These are phyloP conservation scores for Eurypyga helias DNA, from an alignment of 2,113 vertebrate species.

Conservation along the genomic window DNA sequence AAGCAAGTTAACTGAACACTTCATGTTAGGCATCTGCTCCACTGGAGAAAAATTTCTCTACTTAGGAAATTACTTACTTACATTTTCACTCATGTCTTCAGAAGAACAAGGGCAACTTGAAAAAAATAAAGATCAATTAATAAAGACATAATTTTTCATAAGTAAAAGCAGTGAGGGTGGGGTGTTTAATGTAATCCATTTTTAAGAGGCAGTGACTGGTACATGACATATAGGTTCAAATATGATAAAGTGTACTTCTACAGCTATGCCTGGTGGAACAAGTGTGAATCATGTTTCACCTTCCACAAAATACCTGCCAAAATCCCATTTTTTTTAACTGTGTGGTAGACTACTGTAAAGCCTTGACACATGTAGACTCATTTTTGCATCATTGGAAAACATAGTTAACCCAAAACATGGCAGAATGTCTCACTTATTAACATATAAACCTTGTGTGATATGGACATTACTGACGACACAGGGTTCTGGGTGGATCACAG, in stretches of 20 bases:
- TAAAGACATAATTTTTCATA: neutral
- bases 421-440: neutral
- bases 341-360: neutral
- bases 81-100: neutral
- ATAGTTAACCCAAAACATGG: neutral
- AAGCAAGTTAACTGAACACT: neutral
- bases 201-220: neutral
- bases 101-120: neutral
- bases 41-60: neutral
- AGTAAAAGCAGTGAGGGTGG: neutral
- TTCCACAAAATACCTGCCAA: neutral
- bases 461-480: neutral
- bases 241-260: neutral
- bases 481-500: neutral
- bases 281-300: neutral
- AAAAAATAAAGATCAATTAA: neutral
- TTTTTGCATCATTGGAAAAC: neutral
- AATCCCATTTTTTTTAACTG: neutral
- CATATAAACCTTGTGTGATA: neutral
- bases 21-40: neutral
- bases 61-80: too few species aligned
- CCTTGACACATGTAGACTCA: neutral
- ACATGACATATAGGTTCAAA: neutral
- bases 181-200: neutral
- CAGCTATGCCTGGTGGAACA: neutral